Conservation (phyloP, 2,113 vertebrate genomes). For the Thamnaconus septentrionalis region DNA sequence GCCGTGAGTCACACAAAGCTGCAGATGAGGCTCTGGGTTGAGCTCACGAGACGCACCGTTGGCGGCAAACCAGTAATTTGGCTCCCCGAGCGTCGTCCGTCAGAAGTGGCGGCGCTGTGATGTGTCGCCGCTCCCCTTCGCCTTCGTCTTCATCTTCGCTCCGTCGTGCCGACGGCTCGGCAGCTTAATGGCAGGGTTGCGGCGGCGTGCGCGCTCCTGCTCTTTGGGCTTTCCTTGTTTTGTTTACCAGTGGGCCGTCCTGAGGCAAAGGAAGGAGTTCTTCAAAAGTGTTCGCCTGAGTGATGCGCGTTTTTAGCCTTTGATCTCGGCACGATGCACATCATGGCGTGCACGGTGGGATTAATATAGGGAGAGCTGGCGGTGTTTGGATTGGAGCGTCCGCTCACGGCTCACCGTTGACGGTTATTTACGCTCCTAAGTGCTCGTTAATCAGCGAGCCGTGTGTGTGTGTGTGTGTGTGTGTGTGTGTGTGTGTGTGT, state of each 20-base stretch:
- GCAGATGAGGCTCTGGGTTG: slow-evolving; percentile 28
- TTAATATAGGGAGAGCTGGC: background rate
- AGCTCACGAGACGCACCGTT: slow-evolving; percentile 9
- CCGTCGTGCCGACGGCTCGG: background rate
- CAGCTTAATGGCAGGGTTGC: background rate
- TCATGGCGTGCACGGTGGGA: background rate
- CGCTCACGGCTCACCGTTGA: background rate
- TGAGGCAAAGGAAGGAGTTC: background rate
- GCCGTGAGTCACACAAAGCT: background rate
- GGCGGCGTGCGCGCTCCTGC: background rate
- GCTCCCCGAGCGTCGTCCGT: slow-evolving; percentile 26
- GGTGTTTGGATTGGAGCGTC: slow-evolving; percentile 4
- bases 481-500: too few species aligned
- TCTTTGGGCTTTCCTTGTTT: background rate
- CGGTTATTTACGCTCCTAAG: slow-evolving; percentile 6
- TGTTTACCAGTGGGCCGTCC: background rate
- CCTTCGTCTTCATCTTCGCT: background rate
- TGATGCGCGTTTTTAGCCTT: background rate
- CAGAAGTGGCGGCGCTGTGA: slow-evolving; percentile 21
- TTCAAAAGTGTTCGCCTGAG: background rate
- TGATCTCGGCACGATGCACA: too few species aligned
- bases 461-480: too few species aligned
- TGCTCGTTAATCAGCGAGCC: slow-evolving; percentile 9
- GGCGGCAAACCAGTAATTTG: slow-evolving; percentile 39
- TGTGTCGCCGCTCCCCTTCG: slow-evolving; percentile 16